A percentile compares a stretch with the other conserved stretches of the same genome.
Conservation (phyloP, 2,888 invertebrate species). For the Augochlorella aurata region DNA sequence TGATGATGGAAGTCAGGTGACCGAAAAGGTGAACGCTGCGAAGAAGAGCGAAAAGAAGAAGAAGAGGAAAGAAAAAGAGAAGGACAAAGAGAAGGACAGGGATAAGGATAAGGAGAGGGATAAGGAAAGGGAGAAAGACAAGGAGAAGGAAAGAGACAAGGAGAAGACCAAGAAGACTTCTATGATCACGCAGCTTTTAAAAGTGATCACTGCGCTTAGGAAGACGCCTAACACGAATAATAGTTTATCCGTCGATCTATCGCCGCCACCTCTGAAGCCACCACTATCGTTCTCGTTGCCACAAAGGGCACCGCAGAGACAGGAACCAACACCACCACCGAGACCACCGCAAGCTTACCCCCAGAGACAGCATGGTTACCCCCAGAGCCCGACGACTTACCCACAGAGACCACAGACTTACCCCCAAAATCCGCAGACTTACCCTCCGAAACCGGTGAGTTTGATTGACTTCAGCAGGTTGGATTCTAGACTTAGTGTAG, state of each 20-base stretch:
- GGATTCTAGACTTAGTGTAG: too few relatives aligned
- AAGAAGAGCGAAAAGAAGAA: slow-evolving; percentile 37
- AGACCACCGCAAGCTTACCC: not conserved
- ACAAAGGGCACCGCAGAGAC: slow-evolving; percentile 24
- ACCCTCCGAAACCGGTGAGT: slow-evolving; percentile 46
- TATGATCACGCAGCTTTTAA: slow-evolving; percentile 63
- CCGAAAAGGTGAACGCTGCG: not conserved
- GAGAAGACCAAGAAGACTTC: slow-evolving; percentile 47
- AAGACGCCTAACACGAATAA: slow-evolving; percentile 41
- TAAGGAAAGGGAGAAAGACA: not conserved
- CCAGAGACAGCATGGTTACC: slow-evolving; percentile 21
- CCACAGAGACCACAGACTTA: not conserved
- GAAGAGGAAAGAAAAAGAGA: slow-evolving; percentile 26
- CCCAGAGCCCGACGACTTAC: slow-evolving; percentile 4
- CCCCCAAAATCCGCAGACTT: slow-evolving; percentile 22
- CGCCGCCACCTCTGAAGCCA: slow-evolving; percentile 33
- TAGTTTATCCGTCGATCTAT: slow-evolving; percentile 20
- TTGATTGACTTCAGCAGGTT: not conserved
- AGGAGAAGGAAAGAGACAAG: slow-evolving; percentile 1
- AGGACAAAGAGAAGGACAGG: not conserved
- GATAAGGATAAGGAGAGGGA: slow-evolving; percentile 7
- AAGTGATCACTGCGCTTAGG: slow-evolving; percentile 56
- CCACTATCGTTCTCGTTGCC: slow-evolving; percentile 9
- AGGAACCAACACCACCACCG: not conserved
- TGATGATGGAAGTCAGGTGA: slow-evolving; percentile 45